phyloP scores from a whole-genome alignment of 2,888 invertebrate genomes.

The Oxystoma pomonae region DNA sequence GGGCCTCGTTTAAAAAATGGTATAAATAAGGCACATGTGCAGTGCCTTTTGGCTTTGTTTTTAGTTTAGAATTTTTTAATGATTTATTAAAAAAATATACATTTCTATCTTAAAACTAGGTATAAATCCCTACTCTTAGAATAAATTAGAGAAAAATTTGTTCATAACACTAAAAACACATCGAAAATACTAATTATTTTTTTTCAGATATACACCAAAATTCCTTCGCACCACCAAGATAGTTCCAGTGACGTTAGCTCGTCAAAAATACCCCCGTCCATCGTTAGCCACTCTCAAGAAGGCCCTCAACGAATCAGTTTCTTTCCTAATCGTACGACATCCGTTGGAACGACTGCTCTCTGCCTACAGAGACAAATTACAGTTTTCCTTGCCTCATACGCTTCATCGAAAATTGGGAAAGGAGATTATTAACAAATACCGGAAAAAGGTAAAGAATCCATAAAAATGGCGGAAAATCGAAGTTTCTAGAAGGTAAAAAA shows the following conservation, averaged over 20 bases:
- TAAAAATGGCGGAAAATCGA: too few species aligned
- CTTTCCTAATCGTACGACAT: conserved; percentile 79
- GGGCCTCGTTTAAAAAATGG: too few species aligned
- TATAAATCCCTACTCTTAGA: too few species aligned
- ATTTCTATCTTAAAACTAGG: too few species aligned
- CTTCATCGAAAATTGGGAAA: conserved; percentile 77
- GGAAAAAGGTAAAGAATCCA: conserved; percentile 50
- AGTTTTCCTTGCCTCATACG: conserved; percentile 76
- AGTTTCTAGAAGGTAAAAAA: too few species aligned
- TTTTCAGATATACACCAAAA: conserved; percentile 62
- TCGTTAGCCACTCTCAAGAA: conserved; percentile 64
- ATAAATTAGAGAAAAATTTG: too few species aligned
- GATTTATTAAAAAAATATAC: too few species aligned
- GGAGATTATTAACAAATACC: conserved; percentile 71
- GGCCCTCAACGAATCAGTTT: conserved; percentile 67
- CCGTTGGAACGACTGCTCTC: conserved; percentile 76
- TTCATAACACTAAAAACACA: too few species aligned
- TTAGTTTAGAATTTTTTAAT: too few species aligned
- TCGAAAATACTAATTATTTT: too few species aligned
- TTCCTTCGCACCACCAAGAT: conserved; percentile 74
- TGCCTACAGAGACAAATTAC: conserved; percentile 81
- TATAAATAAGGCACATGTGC: too few species aligned
- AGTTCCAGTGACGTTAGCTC: conserved; percentile 72
- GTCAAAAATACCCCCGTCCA: conserved; percentile 75
- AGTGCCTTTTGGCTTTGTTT: too few species aligned